These are phyloP conservation scores for Platygyra sinensis DNA, from an alignment of 64 coral and sea anemone genomes.

Conservation along the genomic window DNA sequence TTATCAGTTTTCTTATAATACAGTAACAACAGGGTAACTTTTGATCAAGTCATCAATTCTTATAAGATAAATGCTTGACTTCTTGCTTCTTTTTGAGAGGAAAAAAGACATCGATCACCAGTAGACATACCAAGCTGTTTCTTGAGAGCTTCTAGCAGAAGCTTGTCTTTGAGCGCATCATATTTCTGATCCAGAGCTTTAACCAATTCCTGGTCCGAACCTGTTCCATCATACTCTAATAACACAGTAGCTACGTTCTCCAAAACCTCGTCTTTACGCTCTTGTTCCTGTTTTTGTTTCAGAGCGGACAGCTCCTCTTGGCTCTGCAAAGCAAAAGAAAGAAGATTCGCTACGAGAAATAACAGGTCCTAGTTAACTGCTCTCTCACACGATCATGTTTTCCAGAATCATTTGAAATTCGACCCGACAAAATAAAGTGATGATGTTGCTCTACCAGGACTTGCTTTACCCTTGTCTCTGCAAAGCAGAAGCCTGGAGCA, in stretches of 20 bases:
- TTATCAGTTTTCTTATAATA: background rate
- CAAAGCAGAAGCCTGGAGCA: no score
- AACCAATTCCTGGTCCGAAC: conserved; percentile 82
- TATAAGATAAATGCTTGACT: background rate
- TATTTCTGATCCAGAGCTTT: conserved; percentile 93
- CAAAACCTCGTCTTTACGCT: conserved; percentile 50
- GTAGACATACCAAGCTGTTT: conserved; percentile 84
- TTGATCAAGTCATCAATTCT: background rate
- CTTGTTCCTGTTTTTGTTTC: conserved; percentile 71
- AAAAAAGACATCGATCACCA: background rate
- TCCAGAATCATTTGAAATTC: no score
- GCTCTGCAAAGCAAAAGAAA: conserved; percentile 18
- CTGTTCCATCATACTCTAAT: conserved; percentile 87
- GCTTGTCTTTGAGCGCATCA: conserved; percentile 92
- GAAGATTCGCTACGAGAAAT: background rate
- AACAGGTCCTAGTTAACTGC: no score
- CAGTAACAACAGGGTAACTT: no score
- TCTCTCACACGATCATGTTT: background rate
- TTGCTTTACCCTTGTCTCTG: no score
- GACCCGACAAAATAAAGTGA: no score
- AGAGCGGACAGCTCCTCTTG: conserved; percentile 62
- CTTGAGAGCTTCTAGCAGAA: conserved; percentile 85
- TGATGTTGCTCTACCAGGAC: no score
- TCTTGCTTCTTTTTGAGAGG: background rate
- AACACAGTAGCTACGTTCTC: conserved; percentile 88